Evolutionary conservation across 2,888 invertebrate genomes (phyloP).

Genomic region (Meiosimyza decipiens): DNA sequence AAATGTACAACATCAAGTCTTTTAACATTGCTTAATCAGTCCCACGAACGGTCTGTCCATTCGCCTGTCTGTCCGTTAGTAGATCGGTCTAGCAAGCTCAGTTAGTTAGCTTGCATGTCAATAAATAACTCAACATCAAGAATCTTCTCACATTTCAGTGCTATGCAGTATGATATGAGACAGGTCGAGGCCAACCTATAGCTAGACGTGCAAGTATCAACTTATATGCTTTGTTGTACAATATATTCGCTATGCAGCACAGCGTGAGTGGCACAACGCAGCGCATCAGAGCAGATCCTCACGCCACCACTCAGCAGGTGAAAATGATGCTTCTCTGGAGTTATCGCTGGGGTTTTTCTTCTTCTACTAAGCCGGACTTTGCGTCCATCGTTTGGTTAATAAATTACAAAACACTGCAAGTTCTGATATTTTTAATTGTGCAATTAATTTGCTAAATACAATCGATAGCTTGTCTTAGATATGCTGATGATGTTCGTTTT

Average conservation of each 20-base stretch:
- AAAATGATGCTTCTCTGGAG: not conserved
- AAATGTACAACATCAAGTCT: conserved; percentile 5
- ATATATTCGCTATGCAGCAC: too few relatives aligned
- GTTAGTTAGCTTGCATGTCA: conserved; percentile 52
- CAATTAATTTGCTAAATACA: conserved; percentile 36
- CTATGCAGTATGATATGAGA: conserved; percentile 44
- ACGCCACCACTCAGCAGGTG: conserved; percentile 20
- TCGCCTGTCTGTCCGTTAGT: too few relatives aligned
- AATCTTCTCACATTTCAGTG: conserved; percentile 50
- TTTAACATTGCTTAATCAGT: too few relatives aligned
- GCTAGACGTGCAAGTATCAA: not conserved
- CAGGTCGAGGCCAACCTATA: conserved; percentile 58
- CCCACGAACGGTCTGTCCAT: too few relatives aligned
- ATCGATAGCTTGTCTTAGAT: not conserved
- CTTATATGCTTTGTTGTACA: not conserved
- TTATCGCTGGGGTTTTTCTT: not conserved
- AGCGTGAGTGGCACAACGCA: conserved; percentile 25
- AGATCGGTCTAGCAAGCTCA: not conserved
- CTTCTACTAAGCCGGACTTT: conserved; percentile 24
- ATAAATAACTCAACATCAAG: conserved; percentile 59
- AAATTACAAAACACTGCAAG: conserved; percentile 34
- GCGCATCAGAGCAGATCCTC: conserved; percentile 1
- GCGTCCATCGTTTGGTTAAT: conserved; percentile 25
- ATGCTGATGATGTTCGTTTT: too few relatives aligned
- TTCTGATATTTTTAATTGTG: conserved; percentile 33